phyloP scores from a whole-genome alignment of 1,140 invertebrate species.

The Neodiprion fabricii region DNA sequence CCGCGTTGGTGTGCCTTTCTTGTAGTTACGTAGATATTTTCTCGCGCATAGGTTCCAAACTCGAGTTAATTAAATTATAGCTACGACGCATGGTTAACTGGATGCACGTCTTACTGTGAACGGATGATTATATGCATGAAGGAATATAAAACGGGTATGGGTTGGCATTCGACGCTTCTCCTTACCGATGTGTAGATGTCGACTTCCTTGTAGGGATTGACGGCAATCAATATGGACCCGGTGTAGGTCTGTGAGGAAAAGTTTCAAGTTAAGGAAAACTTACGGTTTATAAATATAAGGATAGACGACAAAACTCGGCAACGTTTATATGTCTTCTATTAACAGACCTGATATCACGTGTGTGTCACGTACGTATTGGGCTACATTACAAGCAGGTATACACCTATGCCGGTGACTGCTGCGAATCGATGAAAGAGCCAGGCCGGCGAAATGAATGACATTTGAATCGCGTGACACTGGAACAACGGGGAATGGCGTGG shows the following conservation, averaged over 20 bases:
- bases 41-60: too few relatives aligned
- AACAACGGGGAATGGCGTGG: not conserved
- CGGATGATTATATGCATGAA: not conserved
- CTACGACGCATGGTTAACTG: constrained; percentile 24
- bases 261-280: constrained; percentile 64
- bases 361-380: too few relatives aligned
- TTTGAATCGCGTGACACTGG: not conserved
- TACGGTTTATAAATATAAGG: not conserved
- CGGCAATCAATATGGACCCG: constrained; percentile 93
- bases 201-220: constrained; percentile 95
- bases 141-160: not conserved
- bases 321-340: too few relatives aligned
- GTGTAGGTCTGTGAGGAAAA: constrained; percentile 76
- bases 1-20: too few relatives aligned
- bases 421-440: not conserved
- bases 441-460: not conserved
- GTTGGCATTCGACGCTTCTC: constrained; percentile 28
- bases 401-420: too few relatives aligned
- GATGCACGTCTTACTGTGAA: constrained; percentile 32
- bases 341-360: too few relatives aligned
- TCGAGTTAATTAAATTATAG: too few relatives aligned
- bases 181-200: constrained; percentile 91
- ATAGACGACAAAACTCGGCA: too few relatives aligned
- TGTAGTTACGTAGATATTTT: too few relatives aligned
- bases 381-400: too few relatives aligned